A percentile compares a stretch with the other conserved stretches of the same genome.
phyloP scores from a whole-genome alignment of 2,113 vertebrate genomes.

The Phalacrocorax aristotelis region DNA sequence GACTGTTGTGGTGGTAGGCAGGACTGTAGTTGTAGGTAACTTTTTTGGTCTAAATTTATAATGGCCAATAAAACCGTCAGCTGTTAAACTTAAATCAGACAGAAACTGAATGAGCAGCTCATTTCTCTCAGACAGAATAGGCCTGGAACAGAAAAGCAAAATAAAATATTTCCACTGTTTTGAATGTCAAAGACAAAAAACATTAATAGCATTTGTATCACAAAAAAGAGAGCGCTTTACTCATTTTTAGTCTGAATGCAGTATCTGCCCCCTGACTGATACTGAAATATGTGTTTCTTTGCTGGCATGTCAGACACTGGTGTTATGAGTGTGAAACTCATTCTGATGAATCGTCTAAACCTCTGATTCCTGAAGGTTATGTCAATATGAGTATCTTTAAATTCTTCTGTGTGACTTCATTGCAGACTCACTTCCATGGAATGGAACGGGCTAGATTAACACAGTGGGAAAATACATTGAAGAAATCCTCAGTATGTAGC shows the following conservation, averaged over 20 bases:
- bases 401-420: not conserved
- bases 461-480: not conserved
- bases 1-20: conserved; percentile 80
- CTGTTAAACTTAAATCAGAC: conserved; percentile 95
- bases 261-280: not conserved
- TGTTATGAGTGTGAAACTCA: not conserved
- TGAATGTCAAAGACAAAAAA: not conserved
- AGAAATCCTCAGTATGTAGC: not conserved
- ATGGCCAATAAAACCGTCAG: conserved; percentile 95
- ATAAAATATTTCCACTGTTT: not conserved
- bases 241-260: not conserved
- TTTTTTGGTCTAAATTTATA: conserved; percentile 97
- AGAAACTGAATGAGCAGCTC: conserved; percentile 95
- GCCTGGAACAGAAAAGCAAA: conserved; percentile 75
- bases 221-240: not conserved
- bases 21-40: conserved; percentile 77
- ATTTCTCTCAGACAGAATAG: conserved; percentile 91
- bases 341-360: not conserved
- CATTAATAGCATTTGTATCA: not conserved
- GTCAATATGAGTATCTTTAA: not conserved
- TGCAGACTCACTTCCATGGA: not conserved
- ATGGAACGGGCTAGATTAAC: not conserved
- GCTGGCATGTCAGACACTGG: not conserved
- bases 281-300: not conserved
- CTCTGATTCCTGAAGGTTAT: not conserved